Percentiles rank a stretch among this genome's conserved stretches.
phyloP scores from a whole-genome alignment of 2,888 invertebrate species.

The Parasteatoda lunata region DNA sequence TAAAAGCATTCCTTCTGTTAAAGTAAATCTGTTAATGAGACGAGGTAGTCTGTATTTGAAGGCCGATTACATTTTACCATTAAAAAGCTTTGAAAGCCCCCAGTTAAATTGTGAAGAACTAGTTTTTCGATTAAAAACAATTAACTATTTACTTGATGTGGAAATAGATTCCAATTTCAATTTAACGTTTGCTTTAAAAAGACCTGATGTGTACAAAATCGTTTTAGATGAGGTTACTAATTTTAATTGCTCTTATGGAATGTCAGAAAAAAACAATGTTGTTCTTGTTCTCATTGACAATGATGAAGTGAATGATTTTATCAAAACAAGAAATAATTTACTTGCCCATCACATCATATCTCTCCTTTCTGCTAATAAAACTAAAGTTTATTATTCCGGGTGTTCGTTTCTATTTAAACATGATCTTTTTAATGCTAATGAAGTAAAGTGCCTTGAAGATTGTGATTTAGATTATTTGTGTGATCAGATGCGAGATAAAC shows the following conservation, averaged over 20 bases:
- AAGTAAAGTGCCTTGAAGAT: slow-evolving; percentile 16
- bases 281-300: slow-evolving; percentile 26
- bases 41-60: slow-evolving; percentile 43
- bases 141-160: slow-evolving; percentile 10
- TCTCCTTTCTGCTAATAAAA: slow-evolving; percentile 14
- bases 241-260: slow-evolving; percentile 22
- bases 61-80: slow-evolving; percentile 43
- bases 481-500: slow-evolving; percentile 7
- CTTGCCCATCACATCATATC: slow-evolving; percentile 39
- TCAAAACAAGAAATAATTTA: slow-evolving; percentile 19
- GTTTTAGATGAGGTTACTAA: slow-evolving; percentile 13
- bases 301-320: slow-evolving; percentile 9
- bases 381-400: slow-evolving; percentile 21
- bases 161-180: slow-evolving; percentile 36
- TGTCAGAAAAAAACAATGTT: slow-evolving; percentile 20
- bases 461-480: background rate
- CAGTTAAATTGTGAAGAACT: slow-evolving; percentile 20
- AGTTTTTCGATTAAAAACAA: slow-evolving; percentile 16
- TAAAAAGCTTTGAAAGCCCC: slow-evolving; percentile 19
- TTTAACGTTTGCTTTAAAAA: slow-evolving; percentile 20
- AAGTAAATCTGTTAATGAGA: slow-evolving; percentile 19
- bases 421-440: background rate
- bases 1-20: background rate
- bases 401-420: background rate
- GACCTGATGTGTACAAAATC: slow-evolving; percentile 23